These are phyloP conservation scores for Actenoides hombroni DNA, from an alignment of 2,113 vertebrate genomes.

Conservation along the genomic window DNA sequence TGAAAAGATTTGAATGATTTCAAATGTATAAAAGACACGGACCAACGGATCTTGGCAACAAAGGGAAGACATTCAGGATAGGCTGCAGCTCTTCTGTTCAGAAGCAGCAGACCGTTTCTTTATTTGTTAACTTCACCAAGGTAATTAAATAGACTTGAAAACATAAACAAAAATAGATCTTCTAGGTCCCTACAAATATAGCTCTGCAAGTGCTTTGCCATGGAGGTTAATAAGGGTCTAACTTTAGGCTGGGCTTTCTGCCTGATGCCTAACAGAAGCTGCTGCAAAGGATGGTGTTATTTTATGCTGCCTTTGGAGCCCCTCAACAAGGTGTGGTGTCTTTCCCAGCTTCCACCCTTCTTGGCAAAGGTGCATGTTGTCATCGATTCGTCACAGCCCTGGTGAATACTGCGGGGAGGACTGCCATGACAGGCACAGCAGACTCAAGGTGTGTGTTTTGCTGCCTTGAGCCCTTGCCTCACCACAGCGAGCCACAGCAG, in stretches of 20 bases:
- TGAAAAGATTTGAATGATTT: conserved; percentile 36
- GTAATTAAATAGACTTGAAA: conserved; percentile 58
- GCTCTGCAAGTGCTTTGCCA: not conserved
- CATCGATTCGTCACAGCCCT: not conserved
- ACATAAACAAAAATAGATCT: conserved; percentile 60
- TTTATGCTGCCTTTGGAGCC: not conserved
- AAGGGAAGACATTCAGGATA: not conserved
- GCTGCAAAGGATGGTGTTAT: not conserved
- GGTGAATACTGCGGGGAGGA: not conserved
- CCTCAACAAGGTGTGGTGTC: not conserved
- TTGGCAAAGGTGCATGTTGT: not conserved
- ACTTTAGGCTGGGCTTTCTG: not conserved
- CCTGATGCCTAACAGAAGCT: not conserved
- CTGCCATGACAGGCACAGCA: fast-evolving
- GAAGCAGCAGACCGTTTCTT: not conserved
- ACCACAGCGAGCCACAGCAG: not conserved
- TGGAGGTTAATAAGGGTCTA: not conserved
- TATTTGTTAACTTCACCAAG: conserved; percentile 33
- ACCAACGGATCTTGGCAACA: not conserved
- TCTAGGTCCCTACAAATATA: conserved; percentile 26
- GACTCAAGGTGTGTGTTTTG: not conserved
- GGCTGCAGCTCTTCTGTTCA: conserved; percentile 6
- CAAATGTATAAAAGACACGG: conserved; percentile 7
- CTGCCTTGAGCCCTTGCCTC: not conserved
- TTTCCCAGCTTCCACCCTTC: not conserved